phyloP scores from a whole-genome alignment of 2,113 vertebrate genomes.

The Thinocorus orbignyianus region DNA sequence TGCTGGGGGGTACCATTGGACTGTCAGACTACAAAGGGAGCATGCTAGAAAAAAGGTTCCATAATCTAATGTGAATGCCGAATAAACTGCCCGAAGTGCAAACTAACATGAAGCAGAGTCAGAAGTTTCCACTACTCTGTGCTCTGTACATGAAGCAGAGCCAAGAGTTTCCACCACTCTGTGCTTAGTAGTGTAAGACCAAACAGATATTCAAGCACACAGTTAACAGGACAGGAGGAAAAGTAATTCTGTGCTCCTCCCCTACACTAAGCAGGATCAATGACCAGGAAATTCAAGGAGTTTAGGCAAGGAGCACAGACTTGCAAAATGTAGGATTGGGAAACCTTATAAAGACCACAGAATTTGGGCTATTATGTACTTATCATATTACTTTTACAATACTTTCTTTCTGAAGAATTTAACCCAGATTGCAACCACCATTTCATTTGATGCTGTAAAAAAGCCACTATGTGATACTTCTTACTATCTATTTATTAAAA shows the following conservation, averaged over 20 bases:
- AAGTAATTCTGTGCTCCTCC: slow-evolving; percentile 1
- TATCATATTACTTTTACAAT: background rate
- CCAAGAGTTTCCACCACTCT: background rate
- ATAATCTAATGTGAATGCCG: background rate
- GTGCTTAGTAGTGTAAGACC: background rate
- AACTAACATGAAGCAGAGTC: background rate
- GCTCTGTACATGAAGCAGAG: background rate
- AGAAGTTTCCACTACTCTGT: background rate
- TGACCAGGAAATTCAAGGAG: slow-evolving; percentile 1
- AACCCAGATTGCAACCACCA: background rate
- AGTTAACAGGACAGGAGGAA: slow-evolving; percentile 15
- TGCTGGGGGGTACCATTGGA: background rate
- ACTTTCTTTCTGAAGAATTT: background rate
- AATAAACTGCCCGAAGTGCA: background rate
- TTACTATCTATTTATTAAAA: background rate
- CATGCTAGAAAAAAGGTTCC: background rate
- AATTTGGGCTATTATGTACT: background rate
- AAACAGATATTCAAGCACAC: background rate
- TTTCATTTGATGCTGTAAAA: background rate
- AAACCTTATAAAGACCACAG: background rate
- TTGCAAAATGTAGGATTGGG: background rate
- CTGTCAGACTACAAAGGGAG: background rate
- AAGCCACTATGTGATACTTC: background rate
- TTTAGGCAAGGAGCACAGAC: background rate
- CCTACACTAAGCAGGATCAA: background rate